Percentiles rank a stretch among this genome's conserved stretches.
phyloP scores from a whole-genome alignment of 2,888 invertebrate genomes.

The Azorinus chamasolen region DNA sequence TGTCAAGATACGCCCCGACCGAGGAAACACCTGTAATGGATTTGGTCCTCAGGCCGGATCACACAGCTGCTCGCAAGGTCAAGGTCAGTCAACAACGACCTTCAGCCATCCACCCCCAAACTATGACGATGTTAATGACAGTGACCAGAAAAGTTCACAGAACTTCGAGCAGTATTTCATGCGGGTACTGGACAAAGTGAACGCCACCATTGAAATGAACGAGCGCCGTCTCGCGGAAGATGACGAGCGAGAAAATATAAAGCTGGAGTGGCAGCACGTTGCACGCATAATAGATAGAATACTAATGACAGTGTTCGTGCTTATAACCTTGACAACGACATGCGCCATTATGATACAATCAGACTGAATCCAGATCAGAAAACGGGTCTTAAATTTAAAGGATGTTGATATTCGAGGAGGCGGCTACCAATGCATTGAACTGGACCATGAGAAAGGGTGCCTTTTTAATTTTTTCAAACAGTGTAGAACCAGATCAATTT shows the following conservation, averaged over 20 bases:
- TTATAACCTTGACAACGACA: conserved; percentile 87
- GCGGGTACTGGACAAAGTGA: conserved; percentile 90
- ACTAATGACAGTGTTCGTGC: conserved; percentile 87
- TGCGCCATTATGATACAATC: conserved; percentile 83
- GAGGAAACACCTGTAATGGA: conserved; percentile 43
- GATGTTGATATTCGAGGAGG: no score
- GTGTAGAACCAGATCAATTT: no score
- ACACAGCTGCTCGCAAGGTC: conserved; percentile 20
- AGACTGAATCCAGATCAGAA: background rate
- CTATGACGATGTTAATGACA: conserved; percentile 9
- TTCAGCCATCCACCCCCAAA: conserved; percentile 18
- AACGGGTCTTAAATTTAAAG: no score
- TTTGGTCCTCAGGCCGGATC: conserved; percentile 34
- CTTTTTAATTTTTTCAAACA: no score
- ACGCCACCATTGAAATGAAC: conserved; percentile 92
- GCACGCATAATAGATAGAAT: conserved; percentile 93
- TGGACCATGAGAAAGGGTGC: no score
- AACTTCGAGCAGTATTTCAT: conserved; percentile 90
- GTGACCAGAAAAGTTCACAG: background rate
- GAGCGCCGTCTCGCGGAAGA: conserved; percentile 92
- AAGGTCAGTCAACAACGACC: conserved; percentile 1
- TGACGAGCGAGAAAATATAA: conserved; percentile 92
- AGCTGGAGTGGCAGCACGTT: conserved; percentile 91
- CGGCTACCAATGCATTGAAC: no score
- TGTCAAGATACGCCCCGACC: conserved; percentile 51